phyloP scores from a whole-genome alignment of 2,888 invertebrate genomes.

The Idaea straminata region DNA sequence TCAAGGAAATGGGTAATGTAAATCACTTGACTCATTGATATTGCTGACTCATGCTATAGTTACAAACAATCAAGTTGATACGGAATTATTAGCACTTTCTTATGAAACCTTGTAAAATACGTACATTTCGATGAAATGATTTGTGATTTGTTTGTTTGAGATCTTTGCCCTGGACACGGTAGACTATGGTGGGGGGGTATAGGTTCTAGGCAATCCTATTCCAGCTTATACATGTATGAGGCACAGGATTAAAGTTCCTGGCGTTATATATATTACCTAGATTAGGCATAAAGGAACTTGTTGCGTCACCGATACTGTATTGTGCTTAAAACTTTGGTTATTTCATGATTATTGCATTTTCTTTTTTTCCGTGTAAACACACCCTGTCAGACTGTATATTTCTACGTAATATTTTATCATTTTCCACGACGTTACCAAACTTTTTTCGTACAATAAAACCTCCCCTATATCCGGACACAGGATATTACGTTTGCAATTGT shows the following conservation, averaged over 20 bases:
- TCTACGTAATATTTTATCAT: neutral
- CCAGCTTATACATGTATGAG: no score
- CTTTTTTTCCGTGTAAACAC: neutral
- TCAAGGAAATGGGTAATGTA: neutral
- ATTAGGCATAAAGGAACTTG: no score
- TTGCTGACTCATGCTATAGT: neutral
- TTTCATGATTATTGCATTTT: no score
- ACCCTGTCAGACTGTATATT: neutral
- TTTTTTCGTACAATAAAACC: slow-evolving; percentile 18
- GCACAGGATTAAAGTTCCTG: no score
- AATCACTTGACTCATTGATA: neutral
- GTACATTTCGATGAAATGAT: no score
- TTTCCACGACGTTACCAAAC: neutral
- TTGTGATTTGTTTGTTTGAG: no score
- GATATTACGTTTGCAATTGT: slow-evolving; percentile 27
- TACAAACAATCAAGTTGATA: neutral
- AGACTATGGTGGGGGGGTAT: no score
- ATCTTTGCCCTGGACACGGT: no score
- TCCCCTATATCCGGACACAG: slow-evolving; percentile 16
- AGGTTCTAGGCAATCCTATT: no score
- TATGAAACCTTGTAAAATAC: neutral
- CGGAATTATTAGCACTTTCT: neutral
- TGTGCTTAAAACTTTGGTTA: no score
- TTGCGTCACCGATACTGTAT: no score
- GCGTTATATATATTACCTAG: no score